phyloP scores from a whole-genome alignment of 1,140 invertebrate species.

The Laupala kohalensis region DNA sequence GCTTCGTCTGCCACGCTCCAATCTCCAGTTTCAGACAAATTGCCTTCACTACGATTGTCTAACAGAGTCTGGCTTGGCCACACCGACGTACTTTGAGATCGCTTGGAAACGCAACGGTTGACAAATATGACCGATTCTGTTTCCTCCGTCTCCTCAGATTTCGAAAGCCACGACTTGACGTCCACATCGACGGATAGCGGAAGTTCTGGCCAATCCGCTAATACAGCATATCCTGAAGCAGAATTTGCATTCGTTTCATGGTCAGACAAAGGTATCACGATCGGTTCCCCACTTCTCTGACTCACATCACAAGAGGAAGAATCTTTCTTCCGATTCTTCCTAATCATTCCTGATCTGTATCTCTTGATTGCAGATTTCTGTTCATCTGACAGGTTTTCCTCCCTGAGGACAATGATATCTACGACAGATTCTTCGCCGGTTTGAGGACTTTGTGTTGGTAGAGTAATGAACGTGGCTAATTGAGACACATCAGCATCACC shows the following conservation, averaged over 20 bases:
- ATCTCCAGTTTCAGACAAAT: too few species aligned
- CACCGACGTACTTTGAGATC: too few species aligned
- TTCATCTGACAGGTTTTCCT: not conserved
- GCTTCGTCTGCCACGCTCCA: too few species aligned
- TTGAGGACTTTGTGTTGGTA: not conserved
- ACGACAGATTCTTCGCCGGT: not conserved
- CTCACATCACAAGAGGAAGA: not conserved
- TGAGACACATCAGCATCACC: not conserved
- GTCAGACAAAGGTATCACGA: not conserved
- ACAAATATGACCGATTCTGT: too few species aligned
- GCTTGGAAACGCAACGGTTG: too few species aligned
- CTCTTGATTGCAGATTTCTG: not conserved
- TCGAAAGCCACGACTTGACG: not conserved
- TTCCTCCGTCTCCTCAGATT: too few species aligned
- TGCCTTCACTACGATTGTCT: too few species aligned
- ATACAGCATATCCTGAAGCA: not conserved
- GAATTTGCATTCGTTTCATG: not conserved
- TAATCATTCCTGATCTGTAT: not conserved
- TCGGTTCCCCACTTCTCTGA: not conserved
- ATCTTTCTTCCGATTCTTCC: not conserved
- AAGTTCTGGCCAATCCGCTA: not conserved
- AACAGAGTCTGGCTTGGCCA: too few species aligned
- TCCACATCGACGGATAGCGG: not conserved
- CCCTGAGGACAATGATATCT: not conserved
- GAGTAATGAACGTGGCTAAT: not conserved